These are phyloP conservation scores for Drosophila silvestris DNA, from an alignment of 2,888 invertebrate species.

Conservation along the genomic window DNA sequence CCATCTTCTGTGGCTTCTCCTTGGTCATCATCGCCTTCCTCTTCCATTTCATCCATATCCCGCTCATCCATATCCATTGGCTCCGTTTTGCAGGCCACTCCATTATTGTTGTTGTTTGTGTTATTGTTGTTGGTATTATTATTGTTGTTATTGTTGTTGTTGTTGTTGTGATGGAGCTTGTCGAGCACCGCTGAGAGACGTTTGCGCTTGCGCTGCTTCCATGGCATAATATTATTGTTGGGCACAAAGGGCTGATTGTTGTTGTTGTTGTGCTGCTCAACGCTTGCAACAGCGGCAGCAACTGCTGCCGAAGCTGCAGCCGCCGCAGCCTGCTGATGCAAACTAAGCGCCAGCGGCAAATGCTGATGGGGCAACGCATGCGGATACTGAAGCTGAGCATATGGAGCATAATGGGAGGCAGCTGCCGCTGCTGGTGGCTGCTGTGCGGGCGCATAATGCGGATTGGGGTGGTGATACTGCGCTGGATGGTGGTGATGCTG, in stretches of 20 bases:
- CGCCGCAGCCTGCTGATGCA: slow-evolving; percentile 82
- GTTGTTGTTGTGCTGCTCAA: slow-evolving; percentile 84
- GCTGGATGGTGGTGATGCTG: slow-evolving; percentile 66
- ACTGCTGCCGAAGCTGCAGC: slow-evolving; percentile 76
- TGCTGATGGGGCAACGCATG: slow-evolving; percentile 78
- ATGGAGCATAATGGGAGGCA: slow-evolving; percentile 71
- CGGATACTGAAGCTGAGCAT: slow-evolving; percentile 74
- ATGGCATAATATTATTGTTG: slow-evolving; percentile 87
- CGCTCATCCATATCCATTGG: slow-evolving; percentile 74
- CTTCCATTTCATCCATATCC: slow-evolving; percentile 41
- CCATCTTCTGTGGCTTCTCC: slow-evolving; percentile 44
- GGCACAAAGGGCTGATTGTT: slow-evolving; percentile 88
- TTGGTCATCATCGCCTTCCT: slow-evolving; percentile 44
- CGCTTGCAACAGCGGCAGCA: slow-evolving; percentile 74
- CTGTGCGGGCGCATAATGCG: slow-evolving; percentile 56
- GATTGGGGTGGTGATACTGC: slow-evolving; percentile 71
- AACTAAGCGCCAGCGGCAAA: slow-evolving; percentile 76
- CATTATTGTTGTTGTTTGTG: slow-evolving; percentile 57
- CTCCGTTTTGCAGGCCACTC: slow-evolving; percentile 65
- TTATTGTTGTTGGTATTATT: slow-evolving; percentile 70
- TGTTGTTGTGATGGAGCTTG: slow-evolving; percentile 88
- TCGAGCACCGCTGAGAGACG: slow-evolving; percentile 93
- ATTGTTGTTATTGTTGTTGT: slow-evolving; percentile 75
- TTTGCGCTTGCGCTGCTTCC: slow-evolving; percentile 91
- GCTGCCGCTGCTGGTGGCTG: slow-evolving; percentile 48